phyloP scores from a whole-genome alignment of 2,113 vertebrate species.

The Bambusicola thoracicus region DNA sequence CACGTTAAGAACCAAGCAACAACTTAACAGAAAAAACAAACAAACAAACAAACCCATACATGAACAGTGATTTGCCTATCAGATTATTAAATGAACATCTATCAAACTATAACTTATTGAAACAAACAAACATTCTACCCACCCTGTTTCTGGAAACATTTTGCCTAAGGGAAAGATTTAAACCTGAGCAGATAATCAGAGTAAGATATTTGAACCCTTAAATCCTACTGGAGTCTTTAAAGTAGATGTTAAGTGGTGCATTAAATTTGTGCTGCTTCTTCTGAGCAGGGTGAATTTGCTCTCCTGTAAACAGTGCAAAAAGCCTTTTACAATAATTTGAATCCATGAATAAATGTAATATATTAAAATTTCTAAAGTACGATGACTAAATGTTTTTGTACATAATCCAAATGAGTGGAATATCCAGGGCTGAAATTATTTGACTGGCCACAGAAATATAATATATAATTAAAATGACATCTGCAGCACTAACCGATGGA shows the following conservation, averaged over 20 bases:
- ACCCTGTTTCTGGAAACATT: not conserved
- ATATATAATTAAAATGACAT: slow-evolving; percentile 61
- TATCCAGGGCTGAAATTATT: slow-evolving; percentile 45
- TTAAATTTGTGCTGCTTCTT: slow-evolving; percentile 58
- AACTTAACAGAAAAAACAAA: not conserved
- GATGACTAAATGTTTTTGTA: slow-evolving; percentile 13
- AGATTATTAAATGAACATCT: slow-evolving; percentile 37
- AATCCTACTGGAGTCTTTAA: slow-evolving; percentile 51
- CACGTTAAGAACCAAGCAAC: not conserved
- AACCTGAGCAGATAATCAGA: slow-evolving; percentile 33
- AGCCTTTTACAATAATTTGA: slow-evolving; percentile 38
- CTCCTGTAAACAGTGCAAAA: slow-evolving; percentile 35
- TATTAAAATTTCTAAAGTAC: slow-evolving; percentile 37
- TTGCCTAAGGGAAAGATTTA: slow-evolving; percentile 49
- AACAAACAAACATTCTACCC: not conserved
- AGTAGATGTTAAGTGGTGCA: slow-evolving; percentile 54
- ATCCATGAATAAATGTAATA: slow-evolving; percentile 42
- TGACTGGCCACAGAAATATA: slow-evolving; percentile 46
- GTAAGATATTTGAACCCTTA: slow-evolving; percentile 52
- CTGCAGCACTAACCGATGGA: not conserved
- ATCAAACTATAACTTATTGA: slow-evolving; percentile 1
- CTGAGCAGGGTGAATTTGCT: slow-evolving; percentile 30
- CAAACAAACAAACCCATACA: not conserved
- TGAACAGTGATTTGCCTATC: not conserved
- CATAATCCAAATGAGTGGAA: slow-evolving; percentile 32